These are phyloP conservation scores for Nanorana parkeri DNA, from an alignment of 2,113 vertebrate species.

Conservation along the genomic window DNA sequence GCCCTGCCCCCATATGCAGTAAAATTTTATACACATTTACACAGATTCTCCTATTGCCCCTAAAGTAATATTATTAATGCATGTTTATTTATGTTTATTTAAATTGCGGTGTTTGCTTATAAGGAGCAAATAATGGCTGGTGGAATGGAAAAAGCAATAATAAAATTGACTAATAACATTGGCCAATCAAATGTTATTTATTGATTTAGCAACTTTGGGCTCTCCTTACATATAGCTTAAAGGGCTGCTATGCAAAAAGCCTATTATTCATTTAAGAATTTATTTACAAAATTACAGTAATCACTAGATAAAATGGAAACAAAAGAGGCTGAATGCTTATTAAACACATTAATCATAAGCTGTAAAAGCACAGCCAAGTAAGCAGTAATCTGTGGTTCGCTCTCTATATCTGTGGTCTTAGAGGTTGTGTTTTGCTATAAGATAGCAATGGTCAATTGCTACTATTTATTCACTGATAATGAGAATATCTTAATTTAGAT, in stretches of 20 bases:
- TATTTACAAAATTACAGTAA: not conserved
- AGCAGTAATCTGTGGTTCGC: too few species aligned
- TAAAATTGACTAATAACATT: constrained; percentile 29
- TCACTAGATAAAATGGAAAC: not conserved
- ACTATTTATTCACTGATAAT: too few species aligned
- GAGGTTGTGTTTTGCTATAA: too few species aligned
- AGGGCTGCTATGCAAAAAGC: not conserved
- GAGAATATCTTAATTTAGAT: too few species aligned
- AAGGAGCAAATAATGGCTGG: not conserved
- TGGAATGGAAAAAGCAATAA: not conserved
- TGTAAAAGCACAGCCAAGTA: too few species aligned
- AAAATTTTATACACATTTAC: not conserved
- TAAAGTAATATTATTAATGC: not conserved
- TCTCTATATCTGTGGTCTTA: too few species aligned
- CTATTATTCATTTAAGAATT: constrained; percentile 20
- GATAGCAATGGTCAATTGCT: too few species aligned
- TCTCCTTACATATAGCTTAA: not conserved
- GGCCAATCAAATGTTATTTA: not conserved
- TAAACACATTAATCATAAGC: not conserved
- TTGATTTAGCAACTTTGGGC: not conserved
- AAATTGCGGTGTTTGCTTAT: constrained; percentile 8
- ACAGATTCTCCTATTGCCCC: not conserved
- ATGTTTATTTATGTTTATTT: not conserved
- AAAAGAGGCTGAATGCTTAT: not conserved
- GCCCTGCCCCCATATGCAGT: not conserved